A percentile compares a stretch with the other conserved stretches of the same genome.
Evolutionary conservation across 2,113 vertebrate genomes (phyloP).

Genomic region (Tupaia tana): DNA sequence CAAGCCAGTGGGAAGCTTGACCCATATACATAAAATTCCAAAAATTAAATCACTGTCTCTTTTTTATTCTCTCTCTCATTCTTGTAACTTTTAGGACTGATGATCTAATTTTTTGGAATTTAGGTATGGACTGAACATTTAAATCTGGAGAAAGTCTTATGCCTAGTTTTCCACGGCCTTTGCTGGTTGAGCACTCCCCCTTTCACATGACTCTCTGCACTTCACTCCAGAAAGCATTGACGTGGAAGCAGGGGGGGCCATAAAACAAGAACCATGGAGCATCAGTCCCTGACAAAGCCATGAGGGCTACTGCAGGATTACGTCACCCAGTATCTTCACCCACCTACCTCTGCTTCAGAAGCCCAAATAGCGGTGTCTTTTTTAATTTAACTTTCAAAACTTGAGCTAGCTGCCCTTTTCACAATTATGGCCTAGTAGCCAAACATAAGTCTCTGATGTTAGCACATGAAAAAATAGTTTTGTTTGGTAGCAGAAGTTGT

Average conservation of each 20-base stretch:
- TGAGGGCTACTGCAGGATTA: background rate
- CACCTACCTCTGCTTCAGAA: background rate
- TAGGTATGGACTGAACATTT: background rate
- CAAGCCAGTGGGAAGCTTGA: background rate
- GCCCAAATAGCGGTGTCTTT: background rate
- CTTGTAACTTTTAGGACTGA: background rate
- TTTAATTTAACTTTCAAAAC: background rate
- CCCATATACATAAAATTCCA: background rate
- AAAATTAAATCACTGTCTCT: background rate
- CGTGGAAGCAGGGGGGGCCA: background rate
- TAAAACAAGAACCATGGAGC: background rate
- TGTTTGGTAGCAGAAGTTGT: background rate
- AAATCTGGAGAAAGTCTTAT: background rate
- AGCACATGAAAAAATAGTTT: background rate
- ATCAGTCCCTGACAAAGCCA: background rate
- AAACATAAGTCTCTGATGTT: conserved; percentile 8
- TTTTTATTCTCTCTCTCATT: background rate
- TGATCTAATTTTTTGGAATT: background rate
- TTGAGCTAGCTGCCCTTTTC: background rate
- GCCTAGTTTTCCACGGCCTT: background rate
- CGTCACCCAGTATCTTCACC: background rate
- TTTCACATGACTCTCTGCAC: background rate
- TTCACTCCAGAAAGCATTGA: background rate
- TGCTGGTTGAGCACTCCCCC: background rate
- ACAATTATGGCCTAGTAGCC: background rate